These are phyloP conservation scores for Typhlomys cinereus DNA, from an alignment of 2,113 vertebrate species.

Conservation along the genomic window DNA sequence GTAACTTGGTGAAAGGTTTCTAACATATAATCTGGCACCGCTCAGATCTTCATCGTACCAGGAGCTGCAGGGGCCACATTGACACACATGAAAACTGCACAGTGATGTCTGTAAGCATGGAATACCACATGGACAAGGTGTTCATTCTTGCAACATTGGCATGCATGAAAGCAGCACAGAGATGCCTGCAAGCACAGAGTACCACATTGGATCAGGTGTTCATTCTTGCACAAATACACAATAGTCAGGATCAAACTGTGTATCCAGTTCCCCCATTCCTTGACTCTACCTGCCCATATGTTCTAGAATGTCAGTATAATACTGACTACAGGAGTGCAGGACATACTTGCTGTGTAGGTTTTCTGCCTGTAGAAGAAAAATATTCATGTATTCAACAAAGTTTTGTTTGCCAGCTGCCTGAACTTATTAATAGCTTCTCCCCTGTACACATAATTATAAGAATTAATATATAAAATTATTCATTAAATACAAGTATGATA, in stretches of 20 bases:
- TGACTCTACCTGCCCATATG: neutral
- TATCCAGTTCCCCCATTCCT: neutral
- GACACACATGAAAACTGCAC: too few relatives aligned
- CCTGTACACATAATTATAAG: neutral
- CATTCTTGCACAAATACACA: neutral
- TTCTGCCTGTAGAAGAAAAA: neutral
- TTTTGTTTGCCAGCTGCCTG: constrained; percentile 21
- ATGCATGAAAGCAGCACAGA: neutral
- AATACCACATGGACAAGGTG: neutral
- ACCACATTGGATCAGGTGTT: neutral
- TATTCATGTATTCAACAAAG: neutral
- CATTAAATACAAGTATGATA: neutral
- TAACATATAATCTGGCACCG: neutral
- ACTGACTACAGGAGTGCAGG: neutral
- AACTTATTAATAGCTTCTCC: constrained; percentile 6
- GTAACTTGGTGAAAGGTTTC: neutral
- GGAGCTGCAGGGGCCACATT: neutral
- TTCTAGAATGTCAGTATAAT: constrained; percentile 16
- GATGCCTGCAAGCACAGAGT: neutral
- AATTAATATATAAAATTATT: neutral
- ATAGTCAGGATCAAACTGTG: neutral
- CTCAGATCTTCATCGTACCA: neutral
- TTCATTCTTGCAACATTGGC: neutral
- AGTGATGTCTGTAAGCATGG: neutral
- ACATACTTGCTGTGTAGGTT: neutral